Evolutionary conservation across 2,797 vertebrate genomes (phyloP).

Genomic region (Tangara arthus): DNA sequence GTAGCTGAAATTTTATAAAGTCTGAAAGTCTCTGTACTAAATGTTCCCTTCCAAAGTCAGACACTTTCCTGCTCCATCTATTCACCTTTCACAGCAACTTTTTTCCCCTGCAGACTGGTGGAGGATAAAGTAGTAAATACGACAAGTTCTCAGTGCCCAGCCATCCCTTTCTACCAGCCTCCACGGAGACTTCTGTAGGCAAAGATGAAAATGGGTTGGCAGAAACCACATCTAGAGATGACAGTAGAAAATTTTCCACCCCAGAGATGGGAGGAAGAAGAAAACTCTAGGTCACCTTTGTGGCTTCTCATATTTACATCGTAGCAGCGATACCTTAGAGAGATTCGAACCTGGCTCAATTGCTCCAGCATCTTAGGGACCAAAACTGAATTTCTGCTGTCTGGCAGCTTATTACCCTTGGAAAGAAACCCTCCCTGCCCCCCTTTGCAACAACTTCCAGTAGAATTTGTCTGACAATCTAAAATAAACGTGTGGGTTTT

Average conservation of each 20-base stretch:
- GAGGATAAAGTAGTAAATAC: slow-evolving; percentile 17
- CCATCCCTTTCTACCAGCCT: slow-evolving; percentile 1
- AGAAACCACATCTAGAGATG: slow-evolving; percentile 12
- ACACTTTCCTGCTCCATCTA: not conserved
- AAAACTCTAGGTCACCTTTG: slow-evolving; percentile 6
- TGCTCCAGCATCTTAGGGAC: not conserved
- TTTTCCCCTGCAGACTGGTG: not conserved
- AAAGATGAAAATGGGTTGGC: slow-evolving; percentile 2
- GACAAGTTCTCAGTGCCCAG: slow-evolving; percentile 7
- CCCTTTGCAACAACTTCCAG: not conserved
- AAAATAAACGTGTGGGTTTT: not conserved
- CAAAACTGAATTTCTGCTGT: not conserved
- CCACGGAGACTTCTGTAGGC: not conserved
- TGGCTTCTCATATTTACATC: not conserved
- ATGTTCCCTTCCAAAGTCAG: slow-evolving; percentile 47
- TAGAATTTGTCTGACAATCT: not conserved
- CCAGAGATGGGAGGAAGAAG: not conserved
- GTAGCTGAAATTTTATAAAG: slow-evolving; percentile 7
- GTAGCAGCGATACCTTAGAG: rapidly evolving
- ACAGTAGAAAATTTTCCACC: not conserved
- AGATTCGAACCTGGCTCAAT: not conserved
- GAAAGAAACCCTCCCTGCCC: not conserved
- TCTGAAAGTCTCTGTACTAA: not conserved
- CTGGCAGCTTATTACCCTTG: not conserved
- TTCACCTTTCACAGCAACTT: slow-evolving; percentile 9